These are phyloP conservation scores for Chorisops tibialis DNA, from an alignment of 2,888 invertebrate species.

Conservation along the genomic window DNA sequence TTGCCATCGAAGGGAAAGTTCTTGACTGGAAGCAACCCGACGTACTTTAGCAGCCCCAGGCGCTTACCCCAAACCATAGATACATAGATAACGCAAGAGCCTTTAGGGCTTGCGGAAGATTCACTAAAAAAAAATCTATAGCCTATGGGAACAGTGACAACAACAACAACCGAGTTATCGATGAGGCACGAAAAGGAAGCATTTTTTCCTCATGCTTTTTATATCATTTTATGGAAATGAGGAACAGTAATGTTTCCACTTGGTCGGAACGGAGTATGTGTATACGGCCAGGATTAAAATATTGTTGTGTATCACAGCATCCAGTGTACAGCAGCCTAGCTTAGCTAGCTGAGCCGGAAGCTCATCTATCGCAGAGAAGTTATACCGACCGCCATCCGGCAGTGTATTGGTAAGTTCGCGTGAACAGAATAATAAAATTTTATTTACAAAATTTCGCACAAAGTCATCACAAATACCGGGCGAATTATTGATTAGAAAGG, in stretches of 20 bases:
- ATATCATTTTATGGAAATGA: conserved; percentile 17
- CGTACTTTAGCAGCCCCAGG: not conserved
- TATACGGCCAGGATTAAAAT: conserved; percentile 9
- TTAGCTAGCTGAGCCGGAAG: too few relatives aligned
- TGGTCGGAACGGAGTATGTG: conserved; percentile 1
- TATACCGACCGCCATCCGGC: not conserved
- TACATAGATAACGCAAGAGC: conserved; percentile 14
- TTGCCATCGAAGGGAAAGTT: conserved; percentile 18
- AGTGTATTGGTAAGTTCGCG: conserved; percentile 4
- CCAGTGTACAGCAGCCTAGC: too few relatives aligned
- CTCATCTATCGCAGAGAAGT: not conserved
- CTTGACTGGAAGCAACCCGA: conserved; percentile 17
- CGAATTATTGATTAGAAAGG: too few relatives aligned
- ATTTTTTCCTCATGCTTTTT: not conserved
- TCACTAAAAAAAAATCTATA: conserved; percentile 6
- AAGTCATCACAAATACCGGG: conserved; percentile 19
- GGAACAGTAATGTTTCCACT: conserved; percentile 15
- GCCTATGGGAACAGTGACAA: conserved; percentile 5
- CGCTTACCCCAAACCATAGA: not conserved
- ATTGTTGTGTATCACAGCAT: not conserved
- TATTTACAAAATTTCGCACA: conserved; percentile 17
- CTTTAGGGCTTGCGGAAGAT: conserved; percentile 1
- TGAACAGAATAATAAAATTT: conserved; percentile 25
- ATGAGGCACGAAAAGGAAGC: conserved; percentile 2
- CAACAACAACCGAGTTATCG: conserved; percentile 7